These are phyloP conservation scores for Microctenopoma lineatum DNA, from an alignment of 2,797 vertebrate species.

Conservation along the genomic window DNA sequence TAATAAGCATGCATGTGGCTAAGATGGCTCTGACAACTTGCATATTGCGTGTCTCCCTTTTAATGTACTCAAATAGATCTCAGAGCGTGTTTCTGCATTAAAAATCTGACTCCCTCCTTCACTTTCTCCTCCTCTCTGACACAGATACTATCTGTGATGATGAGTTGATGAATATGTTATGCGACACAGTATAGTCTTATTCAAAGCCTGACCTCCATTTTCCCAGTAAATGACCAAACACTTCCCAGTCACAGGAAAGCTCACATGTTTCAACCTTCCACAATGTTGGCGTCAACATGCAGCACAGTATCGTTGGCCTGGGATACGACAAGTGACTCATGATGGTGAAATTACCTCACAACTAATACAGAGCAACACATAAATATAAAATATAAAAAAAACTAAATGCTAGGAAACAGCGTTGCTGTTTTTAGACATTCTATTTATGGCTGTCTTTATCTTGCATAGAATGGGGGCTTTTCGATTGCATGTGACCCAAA, in stretches of 20 bases:
- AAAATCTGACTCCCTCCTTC: conserved; percentile 40
- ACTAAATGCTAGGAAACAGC: conserved; percentile 38
- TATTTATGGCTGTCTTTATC: conserved; percentile 59
- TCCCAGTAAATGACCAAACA: background rate
- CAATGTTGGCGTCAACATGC: background rate
- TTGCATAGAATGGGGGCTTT: conserved; percentile 30
- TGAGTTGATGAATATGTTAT: conserved; percentile 45
- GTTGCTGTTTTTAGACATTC: conserved; percentile 37
- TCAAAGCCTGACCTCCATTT: conserved; percentile 39
- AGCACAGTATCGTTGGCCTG: background rate
- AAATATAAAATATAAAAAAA: conserved; percentile 8
- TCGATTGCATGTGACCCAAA: conserved; percentile 62
- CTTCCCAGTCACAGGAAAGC: background rate
- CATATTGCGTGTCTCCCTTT: conserved; percentile 69
- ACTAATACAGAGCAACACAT: conserved; percentile 1
- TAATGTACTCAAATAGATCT: conserved; percentile 77
- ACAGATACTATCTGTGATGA: conserved; percentile 53
- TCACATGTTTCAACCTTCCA: background rate
- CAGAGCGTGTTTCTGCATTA: conserved; percentile 62
- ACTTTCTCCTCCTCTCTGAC: conserved; percentile 29
- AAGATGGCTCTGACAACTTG: conserved; percentile 37
- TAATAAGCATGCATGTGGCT: conserved; percentile 52
- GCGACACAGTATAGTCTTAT: conserved; percentile 24
- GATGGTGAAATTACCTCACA: background rate
- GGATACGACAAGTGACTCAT: conserved; percentile 1